These are phyloP conservation scores for Leucozona laternaria DNA, from an alignment of 2,888 invertebrate genomes.

Conservation along the genomic window DNA sequence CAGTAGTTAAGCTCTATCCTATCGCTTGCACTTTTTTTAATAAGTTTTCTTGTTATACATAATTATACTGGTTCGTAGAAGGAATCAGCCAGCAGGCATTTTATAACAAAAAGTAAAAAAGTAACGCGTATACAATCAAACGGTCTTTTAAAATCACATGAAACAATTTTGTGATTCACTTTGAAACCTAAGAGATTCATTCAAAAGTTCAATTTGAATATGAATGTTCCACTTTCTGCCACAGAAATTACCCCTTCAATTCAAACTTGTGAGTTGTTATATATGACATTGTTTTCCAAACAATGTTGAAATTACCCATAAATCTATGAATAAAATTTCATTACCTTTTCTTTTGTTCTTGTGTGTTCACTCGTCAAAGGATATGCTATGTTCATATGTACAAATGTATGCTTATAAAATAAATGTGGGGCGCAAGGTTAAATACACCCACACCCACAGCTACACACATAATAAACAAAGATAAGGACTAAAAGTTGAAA, in stretches of 20 bases:
- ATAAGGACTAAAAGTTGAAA: slow-evolving; percentile 52
- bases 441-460: not conserved
- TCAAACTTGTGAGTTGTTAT: not conserved
- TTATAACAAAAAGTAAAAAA: not conserved
- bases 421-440: slow-evolving; percentile 4
- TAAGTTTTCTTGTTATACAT: no score
- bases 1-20: no score
- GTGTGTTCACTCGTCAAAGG: not conserved
- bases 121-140: slow-evolving; percentile 10
- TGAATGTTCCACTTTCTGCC: not conserved
- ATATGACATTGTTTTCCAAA: slow-evolving; percentile 63
- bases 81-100: no score
- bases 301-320: slow-evolving; percentile 74
- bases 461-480: not conserved
- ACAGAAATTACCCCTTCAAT: not conserved
- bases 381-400: slow-evolving; percentile 27
- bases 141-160: slow-evolving; percentile 11
- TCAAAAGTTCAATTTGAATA: slow-evolving; percentile 54
- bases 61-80: no score
- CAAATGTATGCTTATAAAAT: slow-evolving; percentile 40
- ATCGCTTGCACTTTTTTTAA: no score
- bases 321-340: slow-evolving; percentile 73
- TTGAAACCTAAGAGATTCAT: slow-evolving; percentile 52
- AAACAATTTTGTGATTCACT: slow-evolving; percentile 1
- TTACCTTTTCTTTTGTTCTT: slow-evolving; percentile 43